A percentile compares a stretch with the other conserved stretches of the same genome.
Evolutionary conservation across 2,888 invertebrate species (phyloP).

Genomic region (Rhorus exstirpatorius): DNA sequence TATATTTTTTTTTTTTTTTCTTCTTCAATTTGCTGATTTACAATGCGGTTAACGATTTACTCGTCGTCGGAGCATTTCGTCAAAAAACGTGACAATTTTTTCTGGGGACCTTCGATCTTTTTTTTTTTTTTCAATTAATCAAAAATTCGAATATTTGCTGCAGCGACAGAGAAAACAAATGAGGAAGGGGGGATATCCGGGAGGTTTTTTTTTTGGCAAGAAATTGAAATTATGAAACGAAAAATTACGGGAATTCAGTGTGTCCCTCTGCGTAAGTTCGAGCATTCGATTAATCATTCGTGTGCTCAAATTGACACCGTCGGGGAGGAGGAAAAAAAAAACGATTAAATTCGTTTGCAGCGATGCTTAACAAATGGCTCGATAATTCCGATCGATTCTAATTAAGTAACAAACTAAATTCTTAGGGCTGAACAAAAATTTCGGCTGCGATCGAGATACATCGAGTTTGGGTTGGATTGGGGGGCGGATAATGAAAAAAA

Average conservation of each 20-base stretch:
- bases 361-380: conserved; percentile 23
- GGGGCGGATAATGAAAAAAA: conserved; percentile 17
- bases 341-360: conserved; percentile 18
- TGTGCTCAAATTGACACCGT: neutral
- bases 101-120: neutral
- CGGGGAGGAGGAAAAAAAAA: neutral
- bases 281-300: conserved; percentile 28
- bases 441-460: conserved; percentile 77
- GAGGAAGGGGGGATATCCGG: neutral
- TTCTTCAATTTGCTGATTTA: conserved; percentile 53
- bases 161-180: conserved; percentile 41
- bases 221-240: conserved; percentile 37
- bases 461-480: conserved; percentile 58
- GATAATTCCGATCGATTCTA: conserved; percentile 50
- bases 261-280: conserved; percentile 34
- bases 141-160: conserved; percentile 32
- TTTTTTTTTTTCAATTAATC: conserved; percentile 1
- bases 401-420: conserved; percentile 79
- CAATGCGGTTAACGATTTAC: conserved; percentile 41
- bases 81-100: conserved; percentile 38
- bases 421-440: conserved; percentile 72
- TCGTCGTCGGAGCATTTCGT: conserved; percentile 51
- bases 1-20: conserved; percentile 68
- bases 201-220: conserved; percentile 50
- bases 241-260: conserved; percentile 29